Evolutionary conservation across 2,113 vertebrate species (phyloP), one percentile per base, ranked within the genome.

Genomic region (Pogonocichla stellata): DNA sequence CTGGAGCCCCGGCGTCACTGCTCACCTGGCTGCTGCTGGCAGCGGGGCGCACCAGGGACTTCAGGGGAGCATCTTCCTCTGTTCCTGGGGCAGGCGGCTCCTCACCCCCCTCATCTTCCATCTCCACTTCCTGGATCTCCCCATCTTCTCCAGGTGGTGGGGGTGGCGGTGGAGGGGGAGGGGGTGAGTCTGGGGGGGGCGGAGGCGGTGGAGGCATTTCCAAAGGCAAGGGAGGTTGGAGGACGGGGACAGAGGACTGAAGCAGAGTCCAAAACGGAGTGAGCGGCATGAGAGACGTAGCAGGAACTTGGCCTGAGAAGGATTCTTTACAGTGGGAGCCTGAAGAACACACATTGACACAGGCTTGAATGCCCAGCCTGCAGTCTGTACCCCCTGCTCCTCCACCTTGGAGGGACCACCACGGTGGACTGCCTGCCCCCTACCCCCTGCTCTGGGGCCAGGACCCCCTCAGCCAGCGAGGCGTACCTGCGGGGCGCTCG

Each of bases 111-210:
- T 99, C 99, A 51, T 99, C 99, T 95, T 99, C 99, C 99, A 99
- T 99, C 96, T 99, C 99, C 71, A 99, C 99, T 94, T 99, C 99
- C 96, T 99, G 98, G 66, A 99, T 99, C 94, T 99, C 99, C 5
- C 98, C 98, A 6, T 99, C 98, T 79, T 99, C 99, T 10, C 98
- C 98, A 10, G 99, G 98, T 1, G 99, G 99, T 2, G 98, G 98
- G 0, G 99, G 98, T 2, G 99, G 94, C 0, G 99, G 91, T 1
- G 99, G 92, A 5, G 98, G 90, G 0, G 96, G 95, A 0, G 95
- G 96, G 6, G 99, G 94, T 0, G 99, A 97, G 78, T 97, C 97
- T 14, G 99, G 97, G 1, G 99, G 97, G 7, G 99, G 97, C 3
- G 99, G 97, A 0, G 99, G 99, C 0, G 99, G 99, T 0, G 99